These are phyloP conservation scores for Sarcophaga rosellei DNA, from an alignment of 2,888 invertebrate species.

Conservation along the genomic window DNA sequence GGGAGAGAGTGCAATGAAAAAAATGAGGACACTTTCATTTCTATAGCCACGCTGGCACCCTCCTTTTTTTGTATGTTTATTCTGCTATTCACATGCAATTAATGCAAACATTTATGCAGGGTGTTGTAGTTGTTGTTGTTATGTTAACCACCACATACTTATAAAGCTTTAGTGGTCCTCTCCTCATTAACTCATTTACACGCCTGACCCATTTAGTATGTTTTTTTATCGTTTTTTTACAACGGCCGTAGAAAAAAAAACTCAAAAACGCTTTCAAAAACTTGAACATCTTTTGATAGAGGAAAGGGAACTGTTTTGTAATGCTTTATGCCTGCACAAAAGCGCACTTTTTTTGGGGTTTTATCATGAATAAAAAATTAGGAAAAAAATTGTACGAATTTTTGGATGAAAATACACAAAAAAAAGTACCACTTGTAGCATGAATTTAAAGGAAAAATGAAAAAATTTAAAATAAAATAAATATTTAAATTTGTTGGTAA, in stretches of 20 bases:
- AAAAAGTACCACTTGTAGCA: too few relatives aligned
- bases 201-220: conserved; percentile 60
- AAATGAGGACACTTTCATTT: conserved; percentile 43
- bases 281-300: neutral
- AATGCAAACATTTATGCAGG: conserved; percentile 11
- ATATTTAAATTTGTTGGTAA: too few relatives aligned
- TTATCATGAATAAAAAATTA: too few relatives aligned
- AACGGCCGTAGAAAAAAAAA: too few relatives aligned
- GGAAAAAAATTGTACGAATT: too few relatives aligned
- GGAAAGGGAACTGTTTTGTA: too few relatives aligned
- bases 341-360: too few relatives aligned
- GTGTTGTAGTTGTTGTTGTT: neutral
- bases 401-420: too few relatives aligned
- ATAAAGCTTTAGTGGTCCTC: neutral
- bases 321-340: too few relatives aligned
- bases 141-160: neutral
- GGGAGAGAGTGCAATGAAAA: neutral
- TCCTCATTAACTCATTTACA: conserved; percentile 59
- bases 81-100: conserved; percentile 25
- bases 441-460: too few relatives aligned
- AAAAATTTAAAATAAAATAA: too few relatives aligned
- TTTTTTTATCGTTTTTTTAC: neutral
- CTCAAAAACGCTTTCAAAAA: neutral
- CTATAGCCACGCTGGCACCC: neutral
- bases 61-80: neutral